Evolutionary conservation across 1,140 invertebrate species (phyloP).

Genomic region (Meteorus sp.): DNA sequence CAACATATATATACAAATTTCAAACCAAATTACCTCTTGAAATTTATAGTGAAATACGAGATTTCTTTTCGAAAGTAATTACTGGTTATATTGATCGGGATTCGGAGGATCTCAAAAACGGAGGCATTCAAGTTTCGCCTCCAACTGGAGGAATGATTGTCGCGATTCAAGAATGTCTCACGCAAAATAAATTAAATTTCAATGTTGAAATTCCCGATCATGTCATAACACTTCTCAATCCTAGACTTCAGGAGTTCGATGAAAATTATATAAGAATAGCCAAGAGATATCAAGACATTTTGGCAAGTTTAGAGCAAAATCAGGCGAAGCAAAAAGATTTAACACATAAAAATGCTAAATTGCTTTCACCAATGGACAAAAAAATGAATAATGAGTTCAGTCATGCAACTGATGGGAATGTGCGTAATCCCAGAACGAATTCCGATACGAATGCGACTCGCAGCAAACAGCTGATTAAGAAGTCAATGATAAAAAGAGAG

Average conservation of each 20-base stretch:
- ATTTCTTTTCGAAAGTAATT: constrained; percentile 41
- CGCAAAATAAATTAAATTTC: constrained; percentile 50
- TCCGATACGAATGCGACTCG: neutral
- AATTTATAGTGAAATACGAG: constrained; percentile 52
- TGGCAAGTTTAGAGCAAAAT: constrained; percentile 35
- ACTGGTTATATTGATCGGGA: constrained; percentile 35
- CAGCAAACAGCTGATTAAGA: neutral
- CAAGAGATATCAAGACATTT: constrained; percentile 55
- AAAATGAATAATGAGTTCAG: neutral
- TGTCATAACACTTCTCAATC: constrained; percentile 65
- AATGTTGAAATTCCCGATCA: constrained; percentile 64
- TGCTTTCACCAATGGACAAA: too few species aligned
- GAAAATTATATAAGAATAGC: constrained; percentile 58
- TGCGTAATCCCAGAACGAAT: neutral
- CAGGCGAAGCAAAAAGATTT: constrained; percentile 14
- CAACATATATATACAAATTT: constrained; percentile 57
- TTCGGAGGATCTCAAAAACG: constrained; percentile 18
- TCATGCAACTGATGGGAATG: neutral
- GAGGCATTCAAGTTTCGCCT: constrained; percentile 36
- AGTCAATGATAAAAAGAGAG: neutral
- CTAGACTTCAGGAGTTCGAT: constrained; percentile 58
- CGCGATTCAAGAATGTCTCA: constrained; percentile 44
- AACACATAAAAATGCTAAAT: too few species aligned
- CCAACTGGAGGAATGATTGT: constrained; percentile 46
- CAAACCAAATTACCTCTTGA: constrained; percentile 59